Base-by-base conservation (phyloP, 1,140 invertebrate species). In the Aphis craccivora region DNA sequence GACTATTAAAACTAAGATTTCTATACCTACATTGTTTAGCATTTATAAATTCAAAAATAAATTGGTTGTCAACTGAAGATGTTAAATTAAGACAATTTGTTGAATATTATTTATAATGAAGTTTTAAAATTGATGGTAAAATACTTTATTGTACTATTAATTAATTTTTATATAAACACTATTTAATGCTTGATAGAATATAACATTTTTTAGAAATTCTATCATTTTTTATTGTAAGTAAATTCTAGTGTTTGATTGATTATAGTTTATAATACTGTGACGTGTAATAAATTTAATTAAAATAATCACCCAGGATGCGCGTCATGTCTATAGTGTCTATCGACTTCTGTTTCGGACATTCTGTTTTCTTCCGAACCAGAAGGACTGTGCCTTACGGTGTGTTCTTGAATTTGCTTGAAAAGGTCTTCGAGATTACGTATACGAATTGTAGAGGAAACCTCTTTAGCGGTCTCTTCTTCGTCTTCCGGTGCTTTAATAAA, bases 351-450 rank as follows among this genome's bases (percentile, higher is more conserved):
- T 95, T 99, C 98, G 55, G 98, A 98, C 96, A 98, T 98, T 94
- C 98, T 96, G 94, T 98, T 98, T 94, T 99, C 98, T 95, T 98
- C 98, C 22, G 98, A 98, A 86, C 97, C 98, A 25, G 98, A 98
- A 95, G 98, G 98, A 97, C 98, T 98, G 95, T 98, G 98, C 11
- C 98, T 96, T 84, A 97, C 97, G 67, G 97, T 97, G 95, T 98
- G 98, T 95, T 98, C 97, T 95, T 99, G 98, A 93, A 99, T 95
- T 94, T 96, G 96, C 87, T 98, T 96, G 94, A 99, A 98, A 40
- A 99, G 96, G 95, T 99, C 98, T 95, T 99, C 98, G 92, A 99
- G 95, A 95, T 98, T 99, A 67, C 98, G 96, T 95, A 99, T 99
- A 87, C 98, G 96, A 94, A 97, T 96, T 4, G 97, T 97, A 55